A percentile compares a stretch with the other conserved stretches of the same genome.
Conservation (phyloP, 2,888 invertebrate genomes). For the Limenitis camilla region DNA sequence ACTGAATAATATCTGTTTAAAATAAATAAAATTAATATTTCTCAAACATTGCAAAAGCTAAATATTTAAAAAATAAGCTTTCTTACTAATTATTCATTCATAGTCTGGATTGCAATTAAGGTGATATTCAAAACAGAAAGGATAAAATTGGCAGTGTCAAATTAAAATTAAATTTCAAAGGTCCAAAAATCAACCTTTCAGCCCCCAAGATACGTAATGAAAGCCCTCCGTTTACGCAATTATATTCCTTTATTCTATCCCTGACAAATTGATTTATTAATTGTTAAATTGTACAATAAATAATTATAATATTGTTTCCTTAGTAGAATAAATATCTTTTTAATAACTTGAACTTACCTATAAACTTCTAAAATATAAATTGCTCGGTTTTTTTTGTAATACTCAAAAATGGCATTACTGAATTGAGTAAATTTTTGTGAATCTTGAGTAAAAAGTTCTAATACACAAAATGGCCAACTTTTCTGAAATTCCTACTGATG, state of each 20-base stretch:
- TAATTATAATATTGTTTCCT: background rate
- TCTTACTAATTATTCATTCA: background rate
- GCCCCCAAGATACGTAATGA: conserved; percentile 6
- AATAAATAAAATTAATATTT: too few species aligned
- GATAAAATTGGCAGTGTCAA: conserved; percentile 10
- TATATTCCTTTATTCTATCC: conserved; percentile 7
- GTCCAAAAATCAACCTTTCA: conserved; percentile 12
- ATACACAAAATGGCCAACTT: too few species aligned
- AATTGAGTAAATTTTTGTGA: too few species aligned
- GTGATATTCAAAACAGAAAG: conserved; percentile 4
- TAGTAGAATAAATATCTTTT: too few species aligned
- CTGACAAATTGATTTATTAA: conserved; percentile 8
- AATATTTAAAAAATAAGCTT: background rate
- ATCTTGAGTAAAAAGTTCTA: too few species aligned
- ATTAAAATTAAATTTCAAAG: conserved; percentile 12
- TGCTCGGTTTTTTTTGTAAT: too few species aligned
- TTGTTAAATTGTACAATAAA: background rate
- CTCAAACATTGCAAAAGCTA: too few species aligned
- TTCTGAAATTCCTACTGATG: too few species aligned
- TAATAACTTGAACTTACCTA: too few species aligned
- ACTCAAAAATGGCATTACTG: too few species aligned
- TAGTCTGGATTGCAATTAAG: background rate
- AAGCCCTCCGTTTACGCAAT: conserved; percentile 16
- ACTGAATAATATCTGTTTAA: too few species aligned
- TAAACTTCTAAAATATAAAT: background rate